These are phyloP conservation scores for Macrobrachium nipponense DNA, from an alignment of 1,140 invertebrate genomes.

Conservation along the genomic window DNA sequence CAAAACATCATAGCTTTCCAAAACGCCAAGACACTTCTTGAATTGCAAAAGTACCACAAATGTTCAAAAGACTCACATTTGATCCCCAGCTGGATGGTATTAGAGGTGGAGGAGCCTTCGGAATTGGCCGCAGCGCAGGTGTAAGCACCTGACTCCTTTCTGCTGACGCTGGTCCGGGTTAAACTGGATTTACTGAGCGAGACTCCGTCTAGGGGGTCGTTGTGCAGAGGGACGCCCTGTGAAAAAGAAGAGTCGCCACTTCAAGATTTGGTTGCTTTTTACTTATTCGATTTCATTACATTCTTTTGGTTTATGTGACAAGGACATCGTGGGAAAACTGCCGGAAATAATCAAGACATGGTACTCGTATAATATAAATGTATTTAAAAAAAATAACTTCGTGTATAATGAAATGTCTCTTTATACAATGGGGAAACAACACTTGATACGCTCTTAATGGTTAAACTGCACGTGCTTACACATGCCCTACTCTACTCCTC, in stretches of 20 bases:
- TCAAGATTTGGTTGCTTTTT: no score
- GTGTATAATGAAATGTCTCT: no score
- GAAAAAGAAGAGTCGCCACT: background rate
- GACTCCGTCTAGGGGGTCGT: background rate
- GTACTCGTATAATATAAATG: no score
- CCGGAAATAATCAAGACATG: no score
- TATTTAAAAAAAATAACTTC: no score
- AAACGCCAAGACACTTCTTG: background rate
- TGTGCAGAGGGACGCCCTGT: background rate
- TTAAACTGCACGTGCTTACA: no score
- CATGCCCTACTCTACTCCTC: no score
- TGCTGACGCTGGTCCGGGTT: background rate
- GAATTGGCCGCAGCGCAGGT: background rate
- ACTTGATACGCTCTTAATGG: no score
- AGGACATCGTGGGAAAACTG: no score
- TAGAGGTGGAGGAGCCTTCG: background rate
- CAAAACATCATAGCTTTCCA: background rate
- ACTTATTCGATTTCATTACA: no score
- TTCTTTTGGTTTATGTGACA: no score
- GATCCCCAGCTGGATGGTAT: background rate
- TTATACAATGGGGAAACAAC: no score
- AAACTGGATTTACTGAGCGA: background rate
- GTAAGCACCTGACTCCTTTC: background rate
- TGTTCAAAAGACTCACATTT: background rate
- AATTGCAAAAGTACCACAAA: background rate